Evolutionary conservation across 2,888 invertebrate species (phyloP).

Genomic region (Xanthia togata): DNA sequence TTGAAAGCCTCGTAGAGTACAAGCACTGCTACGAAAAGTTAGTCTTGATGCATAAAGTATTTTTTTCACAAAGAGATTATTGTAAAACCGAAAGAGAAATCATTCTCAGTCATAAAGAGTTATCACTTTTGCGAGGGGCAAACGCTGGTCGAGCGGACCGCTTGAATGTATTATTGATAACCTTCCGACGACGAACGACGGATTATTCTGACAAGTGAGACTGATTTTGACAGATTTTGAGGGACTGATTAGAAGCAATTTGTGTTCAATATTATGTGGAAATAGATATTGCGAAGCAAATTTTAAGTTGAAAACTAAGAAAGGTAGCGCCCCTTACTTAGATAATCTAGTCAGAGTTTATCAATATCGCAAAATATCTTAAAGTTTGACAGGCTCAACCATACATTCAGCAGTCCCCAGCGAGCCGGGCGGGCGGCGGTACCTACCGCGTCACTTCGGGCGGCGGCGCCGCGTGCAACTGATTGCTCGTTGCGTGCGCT

Average conservation of each 20-base stretch:
- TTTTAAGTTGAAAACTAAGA: not conserved
- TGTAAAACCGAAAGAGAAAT: constrained; percentile 1
- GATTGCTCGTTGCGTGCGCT: constrained; percentile 46
- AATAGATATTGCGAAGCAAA: not conserved
- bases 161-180: constrained; percentile 43
- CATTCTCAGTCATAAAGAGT: not conserved
- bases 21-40: constrained; percentile 30
- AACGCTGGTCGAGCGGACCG: not conserved
- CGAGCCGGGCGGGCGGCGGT: no score
- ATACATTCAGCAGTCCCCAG: constrained; percentile 21
- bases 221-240: not conserved
- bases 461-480: constrained; percentile 63
- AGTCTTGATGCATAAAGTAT: not conserved
- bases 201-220: not conserved
- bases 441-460: constrained; percentile 84
- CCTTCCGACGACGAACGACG: not conserved
- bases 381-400: constrained; percentile 13
- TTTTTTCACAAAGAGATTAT: not conserved
- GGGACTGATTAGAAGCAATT: no score
- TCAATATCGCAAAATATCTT: not conserved
- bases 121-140: not conserved
- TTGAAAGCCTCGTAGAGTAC: constrained; percentile 49
- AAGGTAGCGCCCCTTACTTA: not conserved
- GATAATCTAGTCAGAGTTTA: not conserved
- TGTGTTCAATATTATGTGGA: not conserved